Conservation (phyloP, 2,113 vertebrate genomes). For the Centropristis striata region DNA sequence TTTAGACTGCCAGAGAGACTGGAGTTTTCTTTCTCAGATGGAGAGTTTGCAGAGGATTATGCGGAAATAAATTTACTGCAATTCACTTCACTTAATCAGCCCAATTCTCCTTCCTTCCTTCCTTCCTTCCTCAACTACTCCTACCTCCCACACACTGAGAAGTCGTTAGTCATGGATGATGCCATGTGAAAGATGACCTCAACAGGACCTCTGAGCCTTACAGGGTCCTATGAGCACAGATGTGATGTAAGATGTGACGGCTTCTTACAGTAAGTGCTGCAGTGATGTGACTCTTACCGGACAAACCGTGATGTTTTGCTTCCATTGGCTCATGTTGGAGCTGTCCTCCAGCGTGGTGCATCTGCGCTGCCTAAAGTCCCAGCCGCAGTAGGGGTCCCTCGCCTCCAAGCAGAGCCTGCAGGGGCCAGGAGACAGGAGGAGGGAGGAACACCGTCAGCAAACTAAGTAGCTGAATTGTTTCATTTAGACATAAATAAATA, state of each 20-base stretch:
- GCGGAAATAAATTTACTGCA: conserved; percentile 1
- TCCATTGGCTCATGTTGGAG: conserved; percentile 99
- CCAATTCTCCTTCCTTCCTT: neutral
- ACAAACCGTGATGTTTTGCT: conserved; percentile 95
- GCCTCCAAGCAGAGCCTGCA: conserved; percentile 94
- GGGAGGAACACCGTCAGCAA: conserved; percentile 13
- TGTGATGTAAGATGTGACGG: neutral
- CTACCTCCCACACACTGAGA: neutral
- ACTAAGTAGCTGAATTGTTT: neutral
- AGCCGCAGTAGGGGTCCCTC: conserved; percentile 97
- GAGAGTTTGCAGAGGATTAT: conserved; percentile 15
- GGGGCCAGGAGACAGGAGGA: neutral
- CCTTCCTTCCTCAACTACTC: neutral
- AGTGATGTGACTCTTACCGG: conserved; percentile 87
- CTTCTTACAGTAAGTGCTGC: neutral
- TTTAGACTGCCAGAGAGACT: neutral
- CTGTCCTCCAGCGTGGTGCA: conserved; percentile 97
- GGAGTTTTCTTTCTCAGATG: neutral
- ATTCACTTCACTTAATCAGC: conserved; percentile 6
- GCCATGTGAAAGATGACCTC: neutral
- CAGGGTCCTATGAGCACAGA: neutral
- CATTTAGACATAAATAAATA: neutral
- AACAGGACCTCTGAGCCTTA: neutral
- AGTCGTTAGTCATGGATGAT: neutral
- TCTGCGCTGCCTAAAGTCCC: conserved; percentile 93